phyloP scores from a whole-genome alignment of 2,797 vertebrate genomes.

The Brachyrhaphis roseni region DNA sequence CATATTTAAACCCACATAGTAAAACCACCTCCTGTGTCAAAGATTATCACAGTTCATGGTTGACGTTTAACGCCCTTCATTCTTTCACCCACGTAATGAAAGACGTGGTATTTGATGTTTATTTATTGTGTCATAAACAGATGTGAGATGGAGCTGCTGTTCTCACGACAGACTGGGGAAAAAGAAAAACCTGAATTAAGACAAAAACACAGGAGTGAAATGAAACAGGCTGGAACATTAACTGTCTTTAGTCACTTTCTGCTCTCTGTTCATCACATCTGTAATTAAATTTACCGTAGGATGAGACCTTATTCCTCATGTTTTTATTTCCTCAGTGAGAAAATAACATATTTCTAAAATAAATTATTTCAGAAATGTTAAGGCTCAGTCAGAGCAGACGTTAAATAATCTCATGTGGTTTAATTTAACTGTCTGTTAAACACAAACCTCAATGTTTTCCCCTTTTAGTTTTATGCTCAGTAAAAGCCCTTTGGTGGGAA shows the following conservation, averaged over 20 bases:
- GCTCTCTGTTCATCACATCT: neutral
- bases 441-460: neutral
- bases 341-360: too few species aligned
- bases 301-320: neutral
- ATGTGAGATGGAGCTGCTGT: neutral
- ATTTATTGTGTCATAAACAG: neutral
- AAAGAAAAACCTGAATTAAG: neutral
- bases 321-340: too few species aligned
- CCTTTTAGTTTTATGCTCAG: neutral
- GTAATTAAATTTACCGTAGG: neutral
- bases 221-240: too few species aligned
- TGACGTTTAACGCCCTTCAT: neutral
- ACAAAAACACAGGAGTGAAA: neutral
- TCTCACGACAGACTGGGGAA: neutral
- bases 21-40: neutral
- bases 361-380: too few species aligned
- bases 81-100: neutral
- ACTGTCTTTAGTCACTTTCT: too few species aligned
- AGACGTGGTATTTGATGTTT: neutral
- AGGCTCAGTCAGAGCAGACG: neutral
- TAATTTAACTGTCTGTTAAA: neutral
- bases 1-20: neutral
- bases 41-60: neutral
- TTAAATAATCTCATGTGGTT: neutral
- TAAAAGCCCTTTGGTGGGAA: neutral